Conservation (phyloP, 30 jellyfish, hydroid and myxozoan genomes). For the Hydra vulgaris region DNA sequence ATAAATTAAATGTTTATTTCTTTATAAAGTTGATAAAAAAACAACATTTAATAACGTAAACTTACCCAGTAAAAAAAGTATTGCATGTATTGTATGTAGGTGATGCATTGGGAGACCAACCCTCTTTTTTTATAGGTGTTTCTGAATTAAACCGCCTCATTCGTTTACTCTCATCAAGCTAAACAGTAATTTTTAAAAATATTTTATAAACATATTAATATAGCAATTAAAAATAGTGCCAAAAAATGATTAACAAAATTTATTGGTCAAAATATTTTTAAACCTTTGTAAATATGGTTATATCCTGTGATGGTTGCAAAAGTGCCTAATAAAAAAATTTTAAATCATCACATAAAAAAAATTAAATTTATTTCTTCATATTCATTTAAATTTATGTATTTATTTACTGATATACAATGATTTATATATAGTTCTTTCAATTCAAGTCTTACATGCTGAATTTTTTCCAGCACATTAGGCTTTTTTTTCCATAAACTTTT, state of each 20-base stretch:
- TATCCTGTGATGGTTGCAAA: constrained; percentile 63
- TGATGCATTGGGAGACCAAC: not conserved
- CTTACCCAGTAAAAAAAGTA: not conserved
- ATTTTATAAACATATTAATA: no score
- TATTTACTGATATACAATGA: no score
- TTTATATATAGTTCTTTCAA: no score
- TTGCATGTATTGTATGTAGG: constrained; percentile 8
- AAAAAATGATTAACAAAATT: not conserved
- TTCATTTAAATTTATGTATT: no score
- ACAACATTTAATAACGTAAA: no score
- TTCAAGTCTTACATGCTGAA: no score
- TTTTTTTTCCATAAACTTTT: no score
- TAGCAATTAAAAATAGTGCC: not conserved
- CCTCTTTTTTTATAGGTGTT: constrained; percentile 18
- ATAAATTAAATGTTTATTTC: no score
- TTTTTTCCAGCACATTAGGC: no score
- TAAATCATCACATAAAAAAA: not conserved
- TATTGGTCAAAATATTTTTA: no score
- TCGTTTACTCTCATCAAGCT: constrained; percentile 20
- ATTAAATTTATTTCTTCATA: no score
- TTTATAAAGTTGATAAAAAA: no score
- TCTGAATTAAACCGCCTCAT: constrained; percentile 2
- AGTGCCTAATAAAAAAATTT: constrained; percentile 22
- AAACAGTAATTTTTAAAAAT: not conserved
- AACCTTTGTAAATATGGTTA: constrained; percentile 71